These are phyloP conservation scores for Meloidogyne chitwoodi DNA, from an alignment of 1,140 invertebrate species.

Conservation along the genomic window DNA sequence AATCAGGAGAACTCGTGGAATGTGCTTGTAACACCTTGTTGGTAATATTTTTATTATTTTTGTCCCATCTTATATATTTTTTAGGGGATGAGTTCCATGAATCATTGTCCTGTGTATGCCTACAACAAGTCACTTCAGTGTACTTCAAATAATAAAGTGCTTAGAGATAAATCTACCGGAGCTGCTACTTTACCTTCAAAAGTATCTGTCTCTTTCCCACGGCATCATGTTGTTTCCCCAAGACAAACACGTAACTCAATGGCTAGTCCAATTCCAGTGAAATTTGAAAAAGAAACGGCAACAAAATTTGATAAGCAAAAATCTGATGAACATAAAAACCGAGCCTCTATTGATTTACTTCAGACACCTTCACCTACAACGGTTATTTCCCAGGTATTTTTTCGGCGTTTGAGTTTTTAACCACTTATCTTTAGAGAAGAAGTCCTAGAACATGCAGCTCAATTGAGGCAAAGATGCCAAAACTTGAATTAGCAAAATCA, in stretches of 20 bases:
- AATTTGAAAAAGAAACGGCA: background rate
- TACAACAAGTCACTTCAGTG: background rate
- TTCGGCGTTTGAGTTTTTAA: background rate
- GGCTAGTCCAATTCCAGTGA: background rate
- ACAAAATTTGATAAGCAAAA: background rate
- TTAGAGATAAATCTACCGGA: background rate
- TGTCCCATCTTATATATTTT: background rate
- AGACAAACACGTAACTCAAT: background rate
- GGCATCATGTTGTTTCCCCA: background rate
- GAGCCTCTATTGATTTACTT: background rate
- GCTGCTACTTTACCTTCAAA: background rate
- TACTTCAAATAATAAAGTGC: background rate
- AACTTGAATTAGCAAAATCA: background rate
- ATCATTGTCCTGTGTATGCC: background rate
- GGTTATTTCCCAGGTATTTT: background rate
- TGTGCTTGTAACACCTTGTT: conserved; percentile 26
- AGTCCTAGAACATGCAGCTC: background rate
- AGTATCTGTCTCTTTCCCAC: background rate
- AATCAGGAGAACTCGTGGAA: conserved; percentile 10
- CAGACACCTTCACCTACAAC: background rate
- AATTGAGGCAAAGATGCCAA: background rate
- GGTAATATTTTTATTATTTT: background rate
- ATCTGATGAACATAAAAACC: background rate
- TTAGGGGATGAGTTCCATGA: background rate
- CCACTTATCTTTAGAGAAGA: background rate